Evolutionary conservation across 1,140 invertebrate species (phyloP).

Genomic region (Pectinophora gossypiella): DNA sequence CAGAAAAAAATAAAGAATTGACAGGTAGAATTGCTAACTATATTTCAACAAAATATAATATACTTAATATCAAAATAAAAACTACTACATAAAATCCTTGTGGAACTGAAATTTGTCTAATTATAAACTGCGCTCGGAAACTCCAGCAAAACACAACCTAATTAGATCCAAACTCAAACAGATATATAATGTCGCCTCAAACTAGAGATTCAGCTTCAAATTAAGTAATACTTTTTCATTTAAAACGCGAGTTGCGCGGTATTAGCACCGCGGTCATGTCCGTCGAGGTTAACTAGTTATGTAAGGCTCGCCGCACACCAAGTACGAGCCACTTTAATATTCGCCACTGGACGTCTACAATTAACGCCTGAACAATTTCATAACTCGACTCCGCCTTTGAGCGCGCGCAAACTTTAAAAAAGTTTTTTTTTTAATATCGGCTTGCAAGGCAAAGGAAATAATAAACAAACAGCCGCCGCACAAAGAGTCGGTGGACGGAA

Average conservation of each 20-base stretch:
- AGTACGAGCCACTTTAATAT: slow-evolving; percentile 60
- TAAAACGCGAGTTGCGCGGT: slow-evolving; percentile 17
- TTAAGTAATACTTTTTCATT: slow-evolving; percentile 61
- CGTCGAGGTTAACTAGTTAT: slow-evolving; percentile 58
- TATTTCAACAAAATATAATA: no score
- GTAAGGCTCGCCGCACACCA: slow-evolving; percentile 39
- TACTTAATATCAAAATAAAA: no score
- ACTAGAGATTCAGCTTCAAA: slow-evolving; percentile 35
- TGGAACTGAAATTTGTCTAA: no score
- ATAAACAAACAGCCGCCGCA: slow-evolving; percentile 41
- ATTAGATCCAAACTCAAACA: slow-evolving; percentile 12
- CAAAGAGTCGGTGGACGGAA: slow-evolving; percentile 39
- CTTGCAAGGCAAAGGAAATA: slow-evolving; percentile 36
- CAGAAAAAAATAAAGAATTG: neutral
- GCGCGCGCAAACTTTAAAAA: slow-evolving; percentile 43
- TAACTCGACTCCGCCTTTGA: slow-evolving; percentile 66
- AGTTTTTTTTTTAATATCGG: slow-evolving; percentile 49
- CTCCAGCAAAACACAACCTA: no score
- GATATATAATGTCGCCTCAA: slow-evolving; percentile 12
- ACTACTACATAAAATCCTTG: no score
- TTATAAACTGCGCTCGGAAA: no score
- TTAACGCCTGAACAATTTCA: slow-evolving; percentile 69
- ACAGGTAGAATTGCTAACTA: no score
- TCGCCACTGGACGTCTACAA: slow-evolving; percentile 65
- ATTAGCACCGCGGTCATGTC: slow-evolving; percentile 26